phyloP scores from a whole-genome alignment of 2,113 vertebrate species.

The Cavia aperea region DNA sequence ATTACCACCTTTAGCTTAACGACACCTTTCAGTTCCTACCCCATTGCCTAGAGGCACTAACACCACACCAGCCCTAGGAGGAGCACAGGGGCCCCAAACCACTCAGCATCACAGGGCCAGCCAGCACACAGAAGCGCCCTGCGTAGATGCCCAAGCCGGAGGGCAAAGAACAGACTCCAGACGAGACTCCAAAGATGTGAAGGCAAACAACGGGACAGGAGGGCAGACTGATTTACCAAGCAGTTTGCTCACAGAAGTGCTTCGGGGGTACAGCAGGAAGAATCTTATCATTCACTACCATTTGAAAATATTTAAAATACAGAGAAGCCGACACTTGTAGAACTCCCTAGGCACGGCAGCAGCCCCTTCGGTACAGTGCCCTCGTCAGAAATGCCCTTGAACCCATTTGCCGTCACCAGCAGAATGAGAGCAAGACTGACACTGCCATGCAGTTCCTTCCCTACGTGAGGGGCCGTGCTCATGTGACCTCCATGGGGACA shows the following conservation, averaged over 20 bases:
- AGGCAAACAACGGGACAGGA: accelerated
- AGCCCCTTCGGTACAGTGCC: neutral
- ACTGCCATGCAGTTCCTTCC: accelerated
- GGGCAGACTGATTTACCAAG: accelerated
- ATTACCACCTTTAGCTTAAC: neutral
- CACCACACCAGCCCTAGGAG: accelerated
- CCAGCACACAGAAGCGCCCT: accelerated
- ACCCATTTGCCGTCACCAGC: accelerated
- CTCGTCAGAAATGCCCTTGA: neutral
- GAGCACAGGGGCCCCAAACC: too few species aligned
- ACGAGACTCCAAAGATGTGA: neutral
- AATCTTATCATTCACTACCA: neutral
- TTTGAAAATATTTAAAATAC: neutral
- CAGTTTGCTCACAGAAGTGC: accelerated
- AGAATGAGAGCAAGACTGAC: too few species aligned
- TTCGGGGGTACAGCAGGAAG: too few species aligned
- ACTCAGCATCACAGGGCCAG: accelerated
- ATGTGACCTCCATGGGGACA: accelerated
- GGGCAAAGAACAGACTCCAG: too few species aligned
- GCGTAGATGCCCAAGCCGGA: neutral
- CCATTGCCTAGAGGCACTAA: accelerated
- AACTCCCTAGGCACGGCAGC: accelerated
- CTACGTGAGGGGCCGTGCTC: accelerated
- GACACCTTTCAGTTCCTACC: neutral
- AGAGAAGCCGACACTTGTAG: neutral